Conservation (phyloP, 2,113 vertebrate genomes). For the Nycticebus coucang region DNA sequence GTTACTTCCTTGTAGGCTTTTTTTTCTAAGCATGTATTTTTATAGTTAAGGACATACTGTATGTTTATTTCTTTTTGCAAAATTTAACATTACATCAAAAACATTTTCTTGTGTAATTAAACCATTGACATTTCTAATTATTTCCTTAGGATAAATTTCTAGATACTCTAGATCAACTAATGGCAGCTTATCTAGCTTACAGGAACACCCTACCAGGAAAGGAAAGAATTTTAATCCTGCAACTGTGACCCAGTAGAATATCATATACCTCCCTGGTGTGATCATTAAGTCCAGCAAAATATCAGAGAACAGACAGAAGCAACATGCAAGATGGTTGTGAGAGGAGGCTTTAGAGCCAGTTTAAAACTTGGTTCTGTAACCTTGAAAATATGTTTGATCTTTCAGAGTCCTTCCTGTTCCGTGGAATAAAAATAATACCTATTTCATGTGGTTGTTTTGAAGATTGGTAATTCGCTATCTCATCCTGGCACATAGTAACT, state of each 20-base stretch:
- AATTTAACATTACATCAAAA: not conserved
- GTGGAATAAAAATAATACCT: not conserved
- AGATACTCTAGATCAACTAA: not conserved
- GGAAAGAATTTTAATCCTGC: not conserved
- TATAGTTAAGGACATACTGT: not conserved
- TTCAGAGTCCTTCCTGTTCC: not conserved
- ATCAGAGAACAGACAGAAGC: not conserved
- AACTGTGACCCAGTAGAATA: not conserved
- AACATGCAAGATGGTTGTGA: not conserved
- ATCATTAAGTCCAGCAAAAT: not conserved
- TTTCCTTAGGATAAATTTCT: conserved; percentile 49
- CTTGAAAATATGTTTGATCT: not conserved
- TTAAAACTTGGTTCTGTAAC: conserved; percentile 1
- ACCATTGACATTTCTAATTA: not conserved
- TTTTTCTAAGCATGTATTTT: conserved; percentile 5
- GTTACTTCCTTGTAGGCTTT: too few relatives aligned
- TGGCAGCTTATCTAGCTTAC: not conserved
- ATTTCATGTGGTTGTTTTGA: not conserved
- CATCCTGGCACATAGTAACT: not conserved
- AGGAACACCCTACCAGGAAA: not conserved
- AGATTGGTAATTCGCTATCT: not conserved
- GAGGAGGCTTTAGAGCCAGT: not conserved
- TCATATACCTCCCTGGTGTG: not conserved
- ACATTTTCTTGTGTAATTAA: conserved; percentile 1
- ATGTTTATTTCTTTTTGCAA: too few relatives aligned